Percentiles rank a stretch among this genome's conserved stretches.
These are phyloP conservation scores for Petromus typicus DNA, from an alignment of 2,113 vertebrate genomes.

Conservation along the genomic window DNA sequence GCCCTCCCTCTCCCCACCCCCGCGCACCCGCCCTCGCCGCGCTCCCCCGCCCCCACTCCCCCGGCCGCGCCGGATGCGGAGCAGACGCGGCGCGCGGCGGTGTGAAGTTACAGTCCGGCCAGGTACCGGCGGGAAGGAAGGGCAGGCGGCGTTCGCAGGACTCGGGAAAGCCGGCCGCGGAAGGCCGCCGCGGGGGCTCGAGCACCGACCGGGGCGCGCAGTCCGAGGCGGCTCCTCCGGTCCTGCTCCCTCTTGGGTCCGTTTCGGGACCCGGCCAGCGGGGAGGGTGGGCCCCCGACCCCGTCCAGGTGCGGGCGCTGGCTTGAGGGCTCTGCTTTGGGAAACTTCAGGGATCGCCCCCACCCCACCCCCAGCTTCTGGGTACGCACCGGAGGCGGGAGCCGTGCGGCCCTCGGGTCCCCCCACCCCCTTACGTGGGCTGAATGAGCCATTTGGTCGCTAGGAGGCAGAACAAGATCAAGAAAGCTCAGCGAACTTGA, in stretches of 20 bases:
- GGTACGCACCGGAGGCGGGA: slow-evolving; percentile 45
- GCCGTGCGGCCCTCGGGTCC: background rate
- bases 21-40: slow-evolving; percentile 74
- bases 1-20: slow-evolving; percentile 80
- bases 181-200: slow-evolving; percentile 60
- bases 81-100: slow-evolving; percentile 78
- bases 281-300: background rate
- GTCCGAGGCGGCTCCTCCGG: background rate
- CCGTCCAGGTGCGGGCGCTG: background rate
- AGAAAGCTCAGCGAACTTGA: slow-evolving; percentile 92
- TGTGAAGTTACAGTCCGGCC: slow-evolving; percentile 82
- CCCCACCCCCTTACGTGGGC: background rate
- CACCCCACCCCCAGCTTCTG: slow-evolving; percentile 27
- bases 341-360: background rate
- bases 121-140: slow-evolving; percentile 82
- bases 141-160: slow-evolving; percentile 71
- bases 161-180: slow-evolving; percentile 68
- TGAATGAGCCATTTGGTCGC: slow-evolving; percentile 87
- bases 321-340: background rate
- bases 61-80: slow-evolving; percentile 80
- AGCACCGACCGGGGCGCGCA: slow-evolving; percentile 31
- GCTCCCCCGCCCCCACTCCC: slow-evolving; percentile 76
- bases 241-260: background rate
- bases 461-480: slow-evolving; percentile 98
- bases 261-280: slow-evolving; percentile 15